These are phyloP conservation scores for Catamblyrhynchus diadema DNA, from an alignment of 2,797 vertebrate genomes.

Conservation along the genomic window DNA sequence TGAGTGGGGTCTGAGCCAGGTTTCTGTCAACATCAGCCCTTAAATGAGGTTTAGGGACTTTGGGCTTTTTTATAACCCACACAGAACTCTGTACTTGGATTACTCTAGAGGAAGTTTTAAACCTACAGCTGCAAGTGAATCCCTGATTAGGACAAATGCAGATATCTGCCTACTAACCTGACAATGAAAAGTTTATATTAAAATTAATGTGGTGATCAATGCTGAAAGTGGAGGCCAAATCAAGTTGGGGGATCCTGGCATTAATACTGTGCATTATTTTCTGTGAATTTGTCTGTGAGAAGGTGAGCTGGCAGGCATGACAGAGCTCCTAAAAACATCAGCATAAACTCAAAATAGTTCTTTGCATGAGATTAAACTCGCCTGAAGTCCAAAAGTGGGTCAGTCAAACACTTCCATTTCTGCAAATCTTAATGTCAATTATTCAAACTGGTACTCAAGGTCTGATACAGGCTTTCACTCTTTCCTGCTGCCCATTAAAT, in stretches of 20 bases:
- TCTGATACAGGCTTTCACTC: background rate
- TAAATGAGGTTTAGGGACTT: background rate
- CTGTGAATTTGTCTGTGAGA: background rate
- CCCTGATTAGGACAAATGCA: background rate
- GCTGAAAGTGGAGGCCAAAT: background rate
- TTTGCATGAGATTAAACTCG: accelerated
- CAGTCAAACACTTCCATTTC: background rate
- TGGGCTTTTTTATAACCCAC: background rate
- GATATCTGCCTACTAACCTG: background rate
- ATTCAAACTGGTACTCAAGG: background rate
- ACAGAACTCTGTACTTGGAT: accelerated
- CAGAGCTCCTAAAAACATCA: background rate
- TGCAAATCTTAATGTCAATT: background rate
- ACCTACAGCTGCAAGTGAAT: background rate
- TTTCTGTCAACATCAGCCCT: background rate
- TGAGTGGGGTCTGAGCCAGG: background rate
- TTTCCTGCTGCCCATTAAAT: background rate
- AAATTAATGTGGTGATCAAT: accelerated
- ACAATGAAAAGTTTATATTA: background rate
- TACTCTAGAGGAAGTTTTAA: background rate
- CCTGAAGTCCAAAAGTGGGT: background rate
- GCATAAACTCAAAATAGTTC: background rate
- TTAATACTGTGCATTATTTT: background rate
- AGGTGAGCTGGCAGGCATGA: background rate
- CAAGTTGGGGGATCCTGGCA: background rate